phyloP scores from a whole-genome alignment of 1,140 invertebrate species.

The Lucilia cuprina region DNA sequence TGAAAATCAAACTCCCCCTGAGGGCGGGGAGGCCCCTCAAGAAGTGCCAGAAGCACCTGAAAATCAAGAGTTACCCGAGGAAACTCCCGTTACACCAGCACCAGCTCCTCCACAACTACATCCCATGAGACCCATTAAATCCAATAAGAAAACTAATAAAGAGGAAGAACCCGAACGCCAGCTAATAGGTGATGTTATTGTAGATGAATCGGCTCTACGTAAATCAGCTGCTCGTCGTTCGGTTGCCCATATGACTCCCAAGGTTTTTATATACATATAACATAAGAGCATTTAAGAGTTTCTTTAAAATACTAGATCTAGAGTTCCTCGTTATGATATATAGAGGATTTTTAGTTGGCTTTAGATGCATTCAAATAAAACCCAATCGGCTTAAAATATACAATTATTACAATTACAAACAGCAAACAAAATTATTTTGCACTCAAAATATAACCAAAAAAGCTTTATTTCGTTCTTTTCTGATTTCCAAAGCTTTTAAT shows the following conservation, averaged over 20 bases:
- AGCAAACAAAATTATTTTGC: background rate
- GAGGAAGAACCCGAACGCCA: slow-evolving; percentile 28
- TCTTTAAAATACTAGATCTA: background rate
- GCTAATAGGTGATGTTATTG: slow-evolving; percentile 14
- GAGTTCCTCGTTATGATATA: slow-evolving; percentile 10
- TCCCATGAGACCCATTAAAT: background rate
- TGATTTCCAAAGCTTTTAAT: background rate
- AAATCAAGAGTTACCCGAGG: background rate
- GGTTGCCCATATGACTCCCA: slow-evolving; percentile 31
- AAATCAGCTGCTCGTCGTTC: slow-evolving; percentile 20
- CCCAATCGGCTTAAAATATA: background rate
- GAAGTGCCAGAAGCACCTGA: background rate
- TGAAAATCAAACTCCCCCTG: slow-evolving; percentile 11
- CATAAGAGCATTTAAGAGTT: background rate
- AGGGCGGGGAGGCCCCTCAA: background rate
- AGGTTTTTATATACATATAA: slow-evolving; percentile 31
- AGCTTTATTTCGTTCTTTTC: background rate
- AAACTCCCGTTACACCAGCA: slow-evolving; percentile 5
- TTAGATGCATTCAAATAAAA: slow-evolving; percentile 1
- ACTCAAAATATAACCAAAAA: background rate
- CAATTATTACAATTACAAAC: background rate
- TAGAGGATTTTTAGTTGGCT: slow-evolving; percentile 13
- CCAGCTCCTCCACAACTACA: slow-evolving; percentile 2
- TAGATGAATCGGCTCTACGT: slow-evolving; percentile 7
- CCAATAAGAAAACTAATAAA: slow-evolving; percentile 8